phyloP scores from a whole-genome alignment of 2,888 invertebrate genomes.

The Epinotia bilunana region DNA sequence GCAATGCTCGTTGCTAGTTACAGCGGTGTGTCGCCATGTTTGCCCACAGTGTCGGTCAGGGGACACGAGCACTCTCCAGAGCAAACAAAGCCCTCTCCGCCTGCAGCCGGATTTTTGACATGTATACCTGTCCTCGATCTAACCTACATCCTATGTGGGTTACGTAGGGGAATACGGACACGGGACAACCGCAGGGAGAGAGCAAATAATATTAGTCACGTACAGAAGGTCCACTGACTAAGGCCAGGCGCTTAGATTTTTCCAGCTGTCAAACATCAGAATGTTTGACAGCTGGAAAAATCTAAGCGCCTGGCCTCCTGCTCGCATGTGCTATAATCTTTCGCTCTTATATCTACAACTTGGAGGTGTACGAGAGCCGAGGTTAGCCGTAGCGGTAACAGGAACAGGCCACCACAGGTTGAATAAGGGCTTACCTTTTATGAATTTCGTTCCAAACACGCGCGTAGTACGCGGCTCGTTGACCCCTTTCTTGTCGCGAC shows the following conservation, averaged over 20 bases:
- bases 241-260: too few relatives aligned
- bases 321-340: too few relatives aligned
- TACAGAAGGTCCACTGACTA: too few relatives aligned
- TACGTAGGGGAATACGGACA: background rate
- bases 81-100: constrained; percentile 50
- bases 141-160: constrained; percentile 15
- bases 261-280: background rate
- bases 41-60: constrained; percentile 53
- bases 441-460: too few relatives aligned
- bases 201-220: background rate
- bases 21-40: constrained; percentile 53
- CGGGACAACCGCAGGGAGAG: background rate
- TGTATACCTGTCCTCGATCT: constrained; percentile 32
- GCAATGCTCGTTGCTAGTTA: constrained; percentile 5
- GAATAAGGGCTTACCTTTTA: too few relatives aligned
- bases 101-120: constrained; percentile 32
- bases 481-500: too few relatives aligned
- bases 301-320: too few relatives aligned
- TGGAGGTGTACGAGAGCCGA: too few relatives aligned
- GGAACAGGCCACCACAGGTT: too few relatives aligned
- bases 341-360: too few relatives aligned
- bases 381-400: too few relatives aligned
- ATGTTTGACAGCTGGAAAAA: background rate
- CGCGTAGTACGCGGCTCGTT: too few relatives aligned
- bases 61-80: constrained; percentile 59